Percentiles rank a stretch among this genome's conserved stretches.
These are phyloP conservation scores for Argyra leucocephala DNA, from an alignment of 2,888 invertebrate genomes.

Conservation along the genomic window DNA sequence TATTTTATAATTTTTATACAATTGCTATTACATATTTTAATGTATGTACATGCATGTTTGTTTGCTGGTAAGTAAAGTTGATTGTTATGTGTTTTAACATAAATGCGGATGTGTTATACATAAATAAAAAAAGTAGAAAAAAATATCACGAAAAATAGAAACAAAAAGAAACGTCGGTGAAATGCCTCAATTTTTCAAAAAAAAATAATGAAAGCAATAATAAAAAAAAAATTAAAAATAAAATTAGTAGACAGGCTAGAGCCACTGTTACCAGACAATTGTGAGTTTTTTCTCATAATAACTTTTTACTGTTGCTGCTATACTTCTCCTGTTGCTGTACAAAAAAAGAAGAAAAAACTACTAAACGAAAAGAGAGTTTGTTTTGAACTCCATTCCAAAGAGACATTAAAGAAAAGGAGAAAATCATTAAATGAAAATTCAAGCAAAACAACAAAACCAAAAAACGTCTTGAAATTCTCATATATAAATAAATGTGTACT, in stretches of 20 bases:
- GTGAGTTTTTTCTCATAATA: constrained; percentile 6
- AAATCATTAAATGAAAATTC: background rate
- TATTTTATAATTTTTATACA: too few species aligned
- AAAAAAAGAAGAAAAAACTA: background rate
- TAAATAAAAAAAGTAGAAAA: background rate
- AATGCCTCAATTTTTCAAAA: constrained; percentile 6
- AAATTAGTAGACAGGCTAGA: constrained; percentile 6
- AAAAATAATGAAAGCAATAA: background rate
- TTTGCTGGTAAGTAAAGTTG: background rate
- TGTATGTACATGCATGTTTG: background rate
- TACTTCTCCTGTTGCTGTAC: background rate
- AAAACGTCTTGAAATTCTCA: background rate
- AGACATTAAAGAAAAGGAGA: background rate
- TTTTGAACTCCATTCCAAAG: constrained; percentile 3
- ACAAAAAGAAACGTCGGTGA: background rate
- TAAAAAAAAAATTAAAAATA: background rate
- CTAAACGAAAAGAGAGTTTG: background rate
- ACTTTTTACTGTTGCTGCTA: background rate
- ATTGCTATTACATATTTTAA: background rate
- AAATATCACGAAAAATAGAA: background rate
- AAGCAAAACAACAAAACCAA: background rate
- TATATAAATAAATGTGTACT: background rate
- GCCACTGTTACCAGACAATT: constrained; percentile 1
- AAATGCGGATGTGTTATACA: constrained; percentile 6
- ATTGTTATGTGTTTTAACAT: background rate